Evolutionary conservation across 1,140 invertebrate species (phyloP).

Genomic region (Scaptomyza graminum): DNA sequence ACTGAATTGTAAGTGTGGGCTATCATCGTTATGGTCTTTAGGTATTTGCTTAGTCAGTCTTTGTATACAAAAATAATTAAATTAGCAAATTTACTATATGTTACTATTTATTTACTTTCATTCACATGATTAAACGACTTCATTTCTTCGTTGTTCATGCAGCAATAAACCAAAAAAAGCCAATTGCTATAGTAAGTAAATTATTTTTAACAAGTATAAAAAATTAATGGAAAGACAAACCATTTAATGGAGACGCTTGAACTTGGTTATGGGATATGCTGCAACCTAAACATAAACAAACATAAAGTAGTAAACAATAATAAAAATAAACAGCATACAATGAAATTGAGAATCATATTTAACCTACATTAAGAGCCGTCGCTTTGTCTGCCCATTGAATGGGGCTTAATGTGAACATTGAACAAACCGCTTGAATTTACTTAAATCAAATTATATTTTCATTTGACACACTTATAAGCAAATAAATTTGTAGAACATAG

Average conservation of each 20-base stretch:
- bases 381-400: slow-evolving; percentile 25
- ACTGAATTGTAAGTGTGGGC: slow-evolving; percentile 34
- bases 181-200: slow-evolving; percentile 17
- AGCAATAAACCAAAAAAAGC: slow-evolving; percentile 18
- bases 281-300: slow-evolving; percentile 12
- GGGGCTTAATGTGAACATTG: slow-evolving; percentile 40
- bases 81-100: slow-evolving; percentile 42
- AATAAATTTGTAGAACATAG: slow-evolving; percentile 49
- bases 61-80: slow-evolving; percentile 64
- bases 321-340: slow-evolving; percentile 3
- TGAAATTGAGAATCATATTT: slow-evolving; percentile 17
- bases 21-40: slow-evolving; percentile 42
- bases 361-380: slow-evolving; percentile 1
- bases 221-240: slow-evolving; percentile 14
- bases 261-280: slow-evolving; percentile 26
- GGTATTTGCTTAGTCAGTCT: slow-evolving; percentile 77
- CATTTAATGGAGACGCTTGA: slow-evolving; percentile 23
- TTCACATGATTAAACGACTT: slow-evolving; percentile 29
- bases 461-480: slow-evolving; percentile 76
- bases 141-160: slow-evolving; percentile 36
- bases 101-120: slow-evolving; percentile 15
- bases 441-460: slow-evolving; percentile 62
- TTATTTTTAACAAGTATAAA: too few relatives aligned
- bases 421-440: slow-evolving; percentile 48
- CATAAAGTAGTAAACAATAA: too few relatives aligned